A percentile compares a stretch with the other conserved stretches of the same genome.
Evolutionary conservation across 2,888 invertebrate species (phyloP).

Genomic region (Hydraecia micacea): DNA sequence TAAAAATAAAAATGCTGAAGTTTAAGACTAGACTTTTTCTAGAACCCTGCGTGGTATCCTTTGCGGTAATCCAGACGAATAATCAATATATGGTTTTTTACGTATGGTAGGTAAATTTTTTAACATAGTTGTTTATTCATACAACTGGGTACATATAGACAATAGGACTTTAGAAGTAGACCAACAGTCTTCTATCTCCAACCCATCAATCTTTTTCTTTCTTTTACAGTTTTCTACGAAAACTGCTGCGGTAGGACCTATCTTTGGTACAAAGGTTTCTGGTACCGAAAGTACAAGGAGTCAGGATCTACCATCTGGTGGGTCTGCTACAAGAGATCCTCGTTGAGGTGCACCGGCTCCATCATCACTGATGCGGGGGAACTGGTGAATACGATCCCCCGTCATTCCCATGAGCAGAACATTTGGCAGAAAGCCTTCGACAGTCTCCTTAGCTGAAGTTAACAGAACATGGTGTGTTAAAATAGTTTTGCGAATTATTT

Average conservation of each 20-base stretch:
- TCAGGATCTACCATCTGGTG: slow-evolving; percentile 70
- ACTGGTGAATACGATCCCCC: slow-evolving; percentile 60
- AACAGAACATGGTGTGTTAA: neutral
- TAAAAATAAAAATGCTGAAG: neutral
- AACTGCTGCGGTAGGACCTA: slow-evolving; percentile 64
- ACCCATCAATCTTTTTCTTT: neutral
- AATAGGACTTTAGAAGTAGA: neutral
- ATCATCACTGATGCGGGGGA: slow-evolving; percentile 66
- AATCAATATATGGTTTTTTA: neutral
- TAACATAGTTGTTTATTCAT: neutral
- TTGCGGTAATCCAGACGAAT: neutral
- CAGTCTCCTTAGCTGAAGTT: slow-evolving; percentile 56
- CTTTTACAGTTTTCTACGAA: slow-evolving; percentile 62
- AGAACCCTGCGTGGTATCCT: neutral
- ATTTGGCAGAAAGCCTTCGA: slow-evolving; percentile 63
- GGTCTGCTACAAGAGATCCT: slow-evolving; percentile 72
- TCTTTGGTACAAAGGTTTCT: slow-evolving; percentile 63
- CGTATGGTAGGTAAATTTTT: neutral
- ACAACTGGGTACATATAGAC: neutral
- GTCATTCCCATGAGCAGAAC: slow-evolving; percentile 66
- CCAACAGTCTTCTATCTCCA: neutral
- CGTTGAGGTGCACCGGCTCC: slow-evolving; percentile 68
- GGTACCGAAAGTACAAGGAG: slow-evolving; percentile 67
- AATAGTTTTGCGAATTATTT: slow-evolving; percentile 28
- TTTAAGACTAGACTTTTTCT: neutral